phyloP scores from a whole-genome alignment of 2,113 vertebrate genomes.

The Neotragus moschatus region DNA sequence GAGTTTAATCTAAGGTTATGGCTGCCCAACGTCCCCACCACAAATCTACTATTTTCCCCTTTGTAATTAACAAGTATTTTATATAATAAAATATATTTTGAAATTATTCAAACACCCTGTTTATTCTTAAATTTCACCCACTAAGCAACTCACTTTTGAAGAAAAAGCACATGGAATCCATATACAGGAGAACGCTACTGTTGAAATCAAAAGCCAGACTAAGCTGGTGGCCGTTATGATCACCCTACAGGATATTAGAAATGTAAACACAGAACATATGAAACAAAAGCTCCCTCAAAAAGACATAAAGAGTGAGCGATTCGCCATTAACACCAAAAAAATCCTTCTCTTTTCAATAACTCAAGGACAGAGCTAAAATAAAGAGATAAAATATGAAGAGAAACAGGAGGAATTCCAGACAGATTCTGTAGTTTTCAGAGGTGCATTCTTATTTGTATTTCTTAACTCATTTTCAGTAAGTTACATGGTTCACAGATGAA shows the following conservation, averaged over 20 bases:
- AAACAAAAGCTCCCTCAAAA: not conserved
- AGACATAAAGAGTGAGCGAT: not conserved
- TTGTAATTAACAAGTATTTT: not conserved
- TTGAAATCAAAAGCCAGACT: not conserved
- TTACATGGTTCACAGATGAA: slow-evolving; percentile 45
- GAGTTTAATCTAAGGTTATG: not conserved
- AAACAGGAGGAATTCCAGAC: slow-evolving; percentile 48
- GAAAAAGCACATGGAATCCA: not conserved
- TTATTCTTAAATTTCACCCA: slow-evolving; percentile 9
- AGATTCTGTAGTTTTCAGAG: slow-evolving; percentile 24
- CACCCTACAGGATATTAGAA: not conserved
- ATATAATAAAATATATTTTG: not conserved
- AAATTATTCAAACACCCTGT: not conserved
- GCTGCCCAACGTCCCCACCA: not conserved
- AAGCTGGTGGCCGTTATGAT: not conserved
- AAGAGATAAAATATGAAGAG: not conserved
- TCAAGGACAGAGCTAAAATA: not conserved
- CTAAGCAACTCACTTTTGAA: not conserved
- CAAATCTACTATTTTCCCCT: not conserved
- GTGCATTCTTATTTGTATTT: slow-evolving; percentile 50
- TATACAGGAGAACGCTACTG: not conserved
- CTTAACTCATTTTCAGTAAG: slow-evolving; percentile 52
- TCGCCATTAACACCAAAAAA: not conserved
- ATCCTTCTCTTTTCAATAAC: not conserved
- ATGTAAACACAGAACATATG: not conserved